Evolutionary conservation across 2,113 vertebrate genomes (phyloP).

Genomic region (Cheilinus undulatus): DNA sequence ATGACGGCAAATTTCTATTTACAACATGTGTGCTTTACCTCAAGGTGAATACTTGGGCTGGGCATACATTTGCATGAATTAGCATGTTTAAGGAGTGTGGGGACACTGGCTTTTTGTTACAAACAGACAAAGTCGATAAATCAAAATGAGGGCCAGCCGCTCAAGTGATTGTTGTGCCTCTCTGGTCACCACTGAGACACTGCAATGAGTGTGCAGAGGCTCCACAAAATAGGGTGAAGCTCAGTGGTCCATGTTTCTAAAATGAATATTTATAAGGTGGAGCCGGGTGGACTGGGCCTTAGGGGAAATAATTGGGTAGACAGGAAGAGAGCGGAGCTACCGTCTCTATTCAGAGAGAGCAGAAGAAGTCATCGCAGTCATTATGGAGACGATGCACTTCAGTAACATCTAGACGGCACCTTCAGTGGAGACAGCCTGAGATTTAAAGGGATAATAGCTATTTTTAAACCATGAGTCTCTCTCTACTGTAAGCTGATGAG

Average conservation of each 20-base stretch:
- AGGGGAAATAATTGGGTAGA: conserved; percentile 64
- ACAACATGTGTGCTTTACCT: conserved; percentile 81
- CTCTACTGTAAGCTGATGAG: too few species aligned
- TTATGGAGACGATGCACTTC: background rate
- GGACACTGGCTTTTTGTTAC: conserved; percentile 70
- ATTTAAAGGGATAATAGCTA: too few species aligned
- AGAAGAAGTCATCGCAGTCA: conserved; percentile 27
- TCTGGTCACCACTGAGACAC: conserved; percentile 63
- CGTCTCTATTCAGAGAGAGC: background rate
- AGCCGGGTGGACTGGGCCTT: conserved; percentile 57
- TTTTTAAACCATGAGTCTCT: too few species aligned
- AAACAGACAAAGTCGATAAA: conserved; percentile 83
- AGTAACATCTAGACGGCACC: background rate
- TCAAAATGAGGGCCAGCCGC: conserved; percentile 76
- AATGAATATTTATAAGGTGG: conserved; percentile 81
- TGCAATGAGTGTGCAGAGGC: conserved; percentile 39
- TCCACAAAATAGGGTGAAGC: conserved; percentile 40
- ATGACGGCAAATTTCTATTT: conserved; percentile 81
- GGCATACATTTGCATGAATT: conserved; percentile 85
- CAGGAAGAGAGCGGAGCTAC: conserved; percentile 34
- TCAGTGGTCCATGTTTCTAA: conserved; percentile 66
- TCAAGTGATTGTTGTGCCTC: conserved; percentile 65
- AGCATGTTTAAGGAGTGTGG: conserved; percentile 76
- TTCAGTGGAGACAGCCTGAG: background rate
- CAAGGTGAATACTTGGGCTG: conserved; percentile 80